Evolutionary conservation across 2,113 vertebrate species (phyloP), one percentile per base, ranked within the genome.

Genomic region (Irena cyanogastra): DNA sequence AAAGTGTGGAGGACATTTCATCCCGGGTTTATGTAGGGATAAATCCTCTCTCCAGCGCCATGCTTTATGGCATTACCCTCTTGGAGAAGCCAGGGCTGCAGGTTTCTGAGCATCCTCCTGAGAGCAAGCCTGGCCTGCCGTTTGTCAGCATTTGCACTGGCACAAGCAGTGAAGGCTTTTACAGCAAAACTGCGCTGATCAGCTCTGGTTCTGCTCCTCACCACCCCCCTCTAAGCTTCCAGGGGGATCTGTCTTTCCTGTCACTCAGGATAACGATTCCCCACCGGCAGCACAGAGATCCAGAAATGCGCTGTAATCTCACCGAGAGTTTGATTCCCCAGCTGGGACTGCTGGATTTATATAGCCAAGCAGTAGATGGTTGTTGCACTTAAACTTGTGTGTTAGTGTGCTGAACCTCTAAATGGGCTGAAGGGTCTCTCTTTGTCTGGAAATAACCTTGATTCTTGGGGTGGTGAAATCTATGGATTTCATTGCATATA

Each of bases 241-340:
- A 61, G 87, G 90, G 93, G 78, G 97, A 96, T 97, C 95, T 97
- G 94, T 88, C 97, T 96, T 92, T 88, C 93, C 95, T 97, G 97
- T 97, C 98, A 97, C 94, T 98, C 97, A 97, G 97, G 94, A 96
- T 98, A 97, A 98, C 3, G 28, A 90, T 97, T 95, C 95, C 91
- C 95, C 37, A 79, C 91, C 21, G 50, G 97, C 97, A 88, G 94
- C 94, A 90, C 80, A 30, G 80, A 95, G 95, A 97, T 97, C 91
- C 94, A 97, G 95, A 96, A 98, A 95, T 50, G 90, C 7, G 30
- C 95, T 90, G 94, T 97, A 97, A 97, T 98, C 97, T 97, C 84
- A 91, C 95, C 9, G 66, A 79, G 93, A 94, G 91, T 95, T 91
- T 89, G 90, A 97, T 97, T 98, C 94, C 97, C 91, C 95, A 95